Percentiles rank a stretch among this genome's conserved stretches.
Evolutionary conservation across 2,797 vertebrate species (phyloP).

Genomic region (Psittacula derbiana): DNA sequence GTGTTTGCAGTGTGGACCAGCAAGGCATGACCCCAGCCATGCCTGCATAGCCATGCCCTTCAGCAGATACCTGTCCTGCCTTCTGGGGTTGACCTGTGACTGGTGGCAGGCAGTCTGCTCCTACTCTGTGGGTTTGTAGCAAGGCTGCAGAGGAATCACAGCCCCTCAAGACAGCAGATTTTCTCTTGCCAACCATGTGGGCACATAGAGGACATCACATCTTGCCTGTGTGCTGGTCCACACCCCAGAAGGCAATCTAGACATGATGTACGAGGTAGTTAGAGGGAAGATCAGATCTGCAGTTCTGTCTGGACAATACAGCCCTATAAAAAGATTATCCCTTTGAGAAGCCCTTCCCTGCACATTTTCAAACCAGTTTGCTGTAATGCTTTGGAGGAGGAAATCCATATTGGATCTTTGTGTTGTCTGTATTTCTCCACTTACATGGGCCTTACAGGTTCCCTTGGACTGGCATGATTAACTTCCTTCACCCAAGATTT

Average conservation of each 20-base stretch:
- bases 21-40: background rate
- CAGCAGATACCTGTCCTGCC: background rate
- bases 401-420: background rate
- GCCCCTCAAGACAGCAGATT: background rate
- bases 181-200: background rate
- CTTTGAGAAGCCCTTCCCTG: background rate
- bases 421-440: background rate
- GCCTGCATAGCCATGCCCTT: background rate
- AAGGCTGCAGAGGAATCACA: background rate
- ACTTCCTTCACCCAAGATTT: background rate
- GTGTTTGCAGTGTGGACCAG: background rate
- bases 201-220: background rate
- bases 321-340: background rate
- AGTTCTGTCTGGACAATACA: background rate
- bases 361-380: background rate
- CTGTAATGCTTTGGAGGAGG: background rate
- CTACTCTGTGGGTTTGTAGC: background rate
- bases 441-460: background rate
- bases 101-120: background rate
- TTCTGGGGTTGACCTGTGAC: background rate
- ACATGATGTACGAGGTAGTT: background rate
- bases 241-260: fast-evolving
- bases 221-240: background rate
- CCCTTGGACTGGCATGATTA: background rate
- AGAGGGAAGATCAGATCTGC: background rate